Evolutionary conservation across 2,888 invertebrate genomes (phyloP), one percentile per base, ranked within the genome.

Genomic region (Ophion obscuratus): DNA sequence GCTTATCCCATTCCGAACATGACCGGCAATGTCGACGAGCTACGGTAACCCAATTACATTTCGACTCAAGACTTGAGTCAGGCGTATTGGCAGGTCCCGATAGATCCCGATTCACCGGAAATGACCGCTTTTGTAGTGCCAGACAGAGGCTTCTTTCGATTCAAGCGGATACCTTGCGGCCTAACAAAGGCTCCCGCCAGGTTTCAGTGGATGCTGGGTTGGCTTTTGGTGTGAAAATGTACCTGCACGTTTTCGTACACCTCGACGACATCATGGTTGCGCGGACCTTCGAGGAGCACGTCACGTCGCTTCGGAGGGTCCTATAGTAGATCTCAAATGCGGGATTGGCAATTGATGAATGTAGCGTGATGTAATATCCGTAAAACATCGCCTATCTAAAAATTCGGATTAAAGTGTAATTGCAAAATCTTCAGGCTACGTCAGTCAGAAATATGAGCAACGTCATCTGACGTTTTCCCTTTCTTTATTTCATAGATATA

Each of bases 21-120:
- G 36, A 36, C 36, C 36, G 36, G 36, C 36, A 36, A 6, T 6
- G 5, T 36, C 36, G 36, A 36, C 36, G 36, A 36, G 36, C 6
- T 36, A 36, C 36, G 36, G 36, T 2, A 36, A 36, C 5, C 36
- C 36, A 36, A 36, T 6, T 36, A 36, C 6, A 36, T 36, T 6
- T 36, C 36, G 6, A 36, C 36, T 36, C 36, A 6, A 36, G 36
- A 36, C 6, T 36, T 36, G 36, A 36, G 2, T n/a, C 70, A 79
- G 27, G 57, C 53, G 57, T 82, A 36, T 76, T 81, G 27, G 36
- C 36, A 40, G 10, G 36, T 67, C 31, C 40, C 36, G 36, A 4
- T 40, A 2, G 67, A 67, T 17, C 1, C 17, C 17, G n/a, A 36
- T 40, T 64, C 62, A 0, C 7, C 3, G 11, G 31, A 64, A 64